Evolutionary conservation across 2,113 vertebrate genomes (phyloP), one percentile per base, ranked within the genome.

Genomic region (Ochotona princeps): DNA sequence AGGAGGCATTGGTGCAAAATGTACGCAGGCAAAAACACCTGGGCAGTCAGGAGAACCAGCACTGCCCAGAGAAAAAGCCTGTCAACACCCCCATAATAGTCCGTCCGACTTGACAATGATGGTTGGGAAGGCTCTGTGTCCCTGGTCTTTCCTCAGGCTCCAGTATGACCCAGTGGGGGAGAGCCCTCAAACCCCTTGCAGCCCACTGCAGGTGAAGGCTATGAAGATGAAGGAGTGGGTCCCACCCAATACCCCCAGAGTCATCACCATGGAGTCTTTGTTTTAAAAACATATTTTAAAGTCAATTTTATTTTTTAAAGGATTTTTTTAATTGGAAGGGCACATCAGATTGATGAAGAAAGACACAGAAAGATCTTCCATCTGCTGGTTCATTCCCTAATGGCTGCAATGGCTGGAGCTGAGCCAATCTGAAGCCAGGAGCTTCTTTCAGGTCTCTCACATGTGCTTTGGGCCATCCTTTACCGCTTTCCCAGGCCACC

Each of bases 201-300:
- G 85, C 17, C 18, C 15, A 28, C 9, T 8, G 21, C 38, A 23
- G 90, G 54, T 5, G 72, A 9, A 2, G 26, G 3, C 51, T 44
- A 21, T 1, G 8, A 28, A 5, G 10, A 1, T 5, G 5, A 17
- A 35, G 14, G 57, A 3, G 18, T 0, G 1, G 26, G 20, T 66
- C 17, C n/a, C 20, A 15, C 49, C 17, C 21, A 54, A 35, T 51
- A 67, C 85, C 23, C 60, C 65, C 2, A 80, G n/a, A 60, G 23
- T 57, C 76, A 60, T 60, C n/a, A 25, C 4, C 25, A 30, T 35
- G 12, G n/a, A 44, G 38, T 44, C 38, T 44, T 44, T 44, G 38
- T 44, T 44, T 44, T 44, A 44, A 44, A 44, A 44, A 44, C 38
- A 44, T 44, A 44, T 44, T 44, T 44, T 44, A 44, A 44, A 44